A percentile compares a stretch with the other conserved stretches of the same genome.
phyloP scores from a whole-genome alignment of 2,888 invertebrate genomes.

The Hyalella azteca region DNA sequence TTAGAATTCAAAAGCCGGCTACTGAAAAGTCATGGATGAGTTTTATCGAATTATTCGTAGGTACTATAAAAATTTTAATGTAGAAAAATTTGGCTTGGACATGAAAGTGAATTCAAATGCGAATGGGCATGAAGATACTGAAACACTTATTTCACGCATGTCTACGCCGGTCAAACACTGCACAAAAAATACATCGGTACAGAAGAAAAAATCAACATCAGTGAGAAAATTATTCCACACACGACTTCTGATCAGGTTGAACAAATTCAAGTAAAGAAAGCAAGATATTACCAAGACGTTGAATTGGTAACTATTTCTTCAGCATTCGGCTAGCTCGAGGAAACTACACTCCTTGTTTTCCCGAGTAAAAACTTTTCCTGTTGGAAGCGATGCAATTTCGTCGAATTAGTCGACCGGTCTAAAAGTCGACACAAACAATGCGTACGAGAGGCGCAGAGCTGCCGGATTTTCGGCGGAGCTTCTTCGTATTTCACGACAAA shows the following conservation, averaged over 20 bases:
- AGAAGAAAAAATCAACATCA: no score
- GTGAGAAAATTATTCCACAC: background rate
- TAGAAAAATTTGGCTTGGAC: no score
- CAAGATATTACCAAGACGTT: background rate
- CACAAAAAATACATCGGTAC: no score
- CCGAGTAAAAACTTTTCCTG: conserved; percentile 26
- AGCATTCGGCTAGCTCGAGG: background rate
- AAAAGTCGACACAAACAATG: conserved; percentile 37
- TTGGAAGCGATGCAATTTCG: conserved; percentile 30
- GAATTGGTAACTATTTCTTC: background rate
- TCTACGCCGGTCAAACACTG: no score
- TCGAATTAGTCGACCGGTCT: conserved; percentile 17
- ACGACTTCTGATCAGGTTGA: no score
- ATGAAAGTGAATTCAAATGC: no score
- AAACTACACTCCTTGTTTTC: background rate
- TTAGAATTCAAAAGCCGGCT: no score
- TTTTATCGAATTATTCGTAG: no score
- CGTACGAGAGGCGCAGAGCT: conserved; percentile 25
- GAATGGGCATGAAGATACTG: no score
- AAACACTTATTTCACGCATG: no score
- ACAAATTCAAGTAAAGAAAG: background rate
- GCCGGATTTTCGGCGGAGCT: conserved; percentile 21
- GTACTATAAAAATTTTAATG: no score
- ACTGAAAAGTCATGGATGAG: no score
- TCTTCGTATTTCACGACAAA: conserved; percentile 36